Conservation (phyloP, 2,113 vertebrate species). For the Thamnophis sirtalis region DNA sequence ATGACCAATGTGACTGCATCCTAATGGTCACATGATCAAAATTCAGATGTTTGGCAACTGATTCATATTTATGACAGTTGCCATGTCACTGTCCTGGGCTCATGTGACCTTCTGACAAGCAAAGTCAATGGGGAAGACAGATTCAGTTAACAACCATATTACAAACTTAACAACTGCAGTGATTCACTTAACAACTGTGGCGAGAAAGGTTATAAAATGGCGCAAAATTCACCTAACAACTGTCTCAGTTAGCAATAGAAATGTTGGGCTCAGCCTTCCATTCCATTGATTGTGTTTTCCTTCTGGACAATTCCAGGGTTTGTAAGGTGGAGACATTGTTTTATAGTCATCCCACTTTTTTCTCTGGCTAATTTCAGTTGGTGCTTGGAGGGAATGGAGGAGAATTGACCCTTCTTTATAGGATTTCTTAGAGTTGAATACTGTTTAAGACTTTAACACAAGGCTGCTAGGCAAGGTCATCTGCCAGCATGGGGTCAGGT, state of each 20-base stretch:
- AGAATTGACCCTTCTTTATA: background rate
- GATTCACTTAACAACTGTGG: background rate
- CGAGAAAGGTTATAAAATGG: background rate
- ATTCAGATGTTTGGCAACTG: background rate
- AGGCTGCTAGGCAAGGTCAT: background rate
- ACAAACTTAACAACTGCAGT: background rate
- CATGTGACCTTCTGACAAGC: background rate
- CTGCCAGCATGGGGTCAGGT: background rate
- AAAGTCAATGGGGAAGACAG: background rate
- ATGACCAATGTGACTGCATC: background rate
- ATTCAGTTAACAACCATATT: background rate
- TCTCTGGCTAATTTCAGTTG: background rate
- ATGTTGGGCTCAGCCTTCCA: background rate
- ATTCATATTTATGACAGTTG: background rate
- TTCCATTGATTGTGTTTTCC: background rate
- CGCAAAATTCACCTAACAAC: background rate
- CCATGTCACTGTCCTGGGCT: background rate
- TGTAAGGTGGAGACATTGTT: background rate
- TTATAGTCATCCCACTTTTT: background rate
- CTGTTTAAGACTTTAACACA: background rate
- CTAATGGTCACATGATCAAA: background rate
- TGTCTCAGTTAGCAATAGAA: background rate
- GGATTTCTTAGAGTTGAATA: background rate
- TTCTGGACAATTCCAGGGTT: background rate
- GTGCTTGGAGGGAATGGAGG: background rate